Evolutionary conservation across 2,888 invertebrate genomes (phyloP).

Genomic region (Agrotis puta): DNA sequence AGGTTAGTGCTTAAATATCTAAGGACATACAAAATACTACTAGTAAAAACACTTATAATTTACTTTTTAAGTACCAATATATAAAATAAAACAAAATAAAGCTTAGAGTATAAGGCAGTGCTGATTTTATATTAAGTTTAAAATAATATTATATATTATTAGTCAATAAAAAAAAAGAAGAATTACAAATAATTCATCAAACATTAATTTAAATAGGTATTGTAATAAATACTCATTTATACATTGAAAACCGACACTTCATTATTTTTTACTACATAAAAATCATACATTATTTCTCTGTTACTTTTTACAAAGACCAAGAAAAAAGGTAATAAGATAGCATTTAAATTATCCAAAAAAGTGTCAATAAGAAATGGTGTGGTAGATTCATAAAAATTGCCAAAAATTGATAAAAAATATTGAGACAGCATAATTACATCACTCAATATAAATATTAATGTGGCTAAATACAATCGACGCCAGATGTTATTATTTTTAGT

Average conservation of each 20-base stretch:
- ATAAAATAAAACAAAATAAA: too few species aligned
- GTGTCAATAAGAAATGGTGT: conserved; percentile 9
- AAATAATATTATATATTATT: too few species aligned
- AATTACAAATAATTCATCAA: too few species aligned
- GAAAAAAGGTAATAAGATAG: conserved; percentile 13
- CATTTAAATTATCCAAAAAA: conserved; percentile 10
- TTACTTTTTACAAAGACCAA: conserved; percentile 25
- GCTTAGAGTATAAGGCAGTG: too few species aligned
- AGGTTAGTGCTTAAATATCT: too few species aligned
- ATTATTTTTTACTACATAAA: conserved; percentile 9
- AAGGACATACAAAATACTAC: too few species aligned
- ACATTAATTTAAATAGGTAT: neutral
- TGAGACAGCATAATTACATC: conserved; percentile 21
- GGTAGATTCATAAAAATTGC: conserved; percentile 1
- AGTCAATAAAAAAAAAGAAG: too few species aligned
- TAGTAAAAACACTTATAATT: too few species aligned
- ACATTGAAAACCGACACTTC: neutral
- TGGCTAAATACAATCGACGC: conserved; percentile 26
- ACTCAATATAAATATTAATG: conserved; percentile 20
- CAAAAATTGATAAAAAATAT: neutral
- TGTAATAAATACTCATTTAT: neutral
- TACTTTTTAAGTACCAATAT: too few species aligned
- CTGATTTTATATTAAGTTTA: too few species aligned
- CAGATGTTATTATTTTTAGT: neutral
- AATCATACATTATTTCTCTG: conserved; percentile 21